These are phyloP conservation scores for Rhodophaea formosa DNA, from an alignment of 2,888 invertebrate genomes.

Conservation along the genomic window DNA sequence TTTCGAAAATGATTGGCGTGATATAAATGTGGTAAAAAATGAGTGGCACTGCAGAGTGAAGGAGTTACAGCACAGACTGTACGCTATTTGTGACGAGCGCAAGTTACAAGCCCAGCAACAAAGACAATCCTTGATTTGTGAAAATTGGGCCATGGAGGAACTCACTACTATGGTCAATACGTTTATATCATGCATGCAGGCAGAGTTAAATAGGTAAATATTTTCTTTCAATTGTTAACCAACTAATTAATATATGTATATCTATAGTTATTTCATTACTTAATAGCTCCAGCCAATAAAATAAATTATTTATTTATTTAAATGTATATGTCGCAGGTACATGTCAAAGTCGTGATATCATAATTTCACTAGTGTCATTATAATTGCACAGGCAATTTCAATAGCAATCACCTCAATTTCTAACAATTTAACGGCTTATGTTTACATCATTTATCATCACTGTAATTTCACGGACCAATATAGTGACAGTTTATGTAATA, in stretches of 20 bases:
- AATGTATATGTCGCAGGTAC: too few species aligned
- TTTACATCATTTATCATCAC: too few species aligned
- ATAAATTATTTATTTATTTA: too few species aligned
- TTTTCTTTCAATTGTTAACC: constrained; percentile 38
- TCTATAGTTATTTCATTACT: not conserved
- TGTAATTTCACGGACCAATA: too few species aligned
- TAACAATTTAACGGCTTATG: too few species aligned
- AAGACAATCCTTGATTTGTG: constrained; percentile 70
- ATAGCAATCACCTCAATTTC: too few species aligned
- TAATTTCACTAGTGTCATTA: too few species aligned
- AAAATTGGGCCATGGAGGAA: constrained; percentile 82
- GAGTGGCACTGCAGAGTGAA: constrained; percentile 82
- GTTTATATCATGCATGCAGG: constrained; percentile 79
- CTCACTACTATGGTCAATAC: constrained; percentile 77
- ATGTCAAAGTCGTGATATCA: too few species aligned
- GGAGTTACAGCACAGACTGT: constrained; percentile 74
- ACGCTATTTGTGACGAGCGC: constrained; percentile 79
- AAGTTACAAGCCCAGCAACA: constrained; percentile 78
- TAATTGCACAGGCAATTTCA: too few species aligned
- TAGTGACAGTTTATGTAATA: too few species aligned
- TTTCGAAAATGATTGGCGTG: constrained; percentile 80
- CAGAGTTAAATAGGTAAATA: constrained; percentile 82
- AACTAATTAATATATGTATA: too few species aligned
- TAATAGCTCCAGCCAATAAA: too few species aligned
- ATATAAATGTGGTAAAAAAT: constrained; percentile 79